Percentiles rank a stretch among this genome's conserved stretches.
Conservation (phyloP, 1,140 invertebrate genomes). For the Ceratosolen solmsi region DNA sequence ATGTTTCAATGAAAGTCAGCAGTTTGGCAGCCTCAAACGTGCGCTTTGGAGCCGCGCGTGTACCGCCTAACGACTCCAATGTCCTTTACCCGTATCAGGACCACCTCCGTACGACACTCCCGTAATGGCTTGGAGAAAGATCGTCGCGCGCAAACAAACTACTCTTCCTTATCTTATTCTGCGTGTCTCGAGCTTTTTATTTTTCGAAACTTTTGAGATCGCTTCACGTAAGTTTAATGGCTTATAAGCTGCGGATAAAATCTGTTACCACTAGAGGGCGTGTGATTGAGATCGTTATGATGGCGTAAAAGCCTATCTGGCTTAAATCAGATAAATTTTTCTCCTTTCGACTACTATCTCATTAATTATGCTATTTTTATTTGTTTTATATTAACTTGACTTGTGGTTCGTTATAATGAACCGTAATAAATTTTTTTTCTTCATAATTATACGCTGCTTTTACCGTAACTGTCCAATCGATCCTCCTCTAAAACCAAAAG, state of each 20-base stretch:
- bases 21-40: conserved; percentile 64
- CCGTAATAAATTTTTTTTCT: too few relatives aligned
- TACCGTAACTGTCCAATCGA: too few relatives aligned
- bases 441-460: too few relatives aligned
- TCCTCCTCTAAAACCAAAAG: too few relatives aligned
- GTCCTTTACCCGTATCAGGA: neutral
- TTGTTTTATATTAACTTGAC: too few relatives aligned
- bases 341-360: too few relatives aligned
- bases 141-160: conserved; percentile 17
- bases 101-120: neutral
- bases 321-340: too few relatives aligned
- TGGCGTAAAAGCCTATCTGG: too few relatives aligned
- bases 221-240: conserved; percentile 36
- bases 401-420: too few relatives aligned
- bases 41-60: conserved; percentile 57
- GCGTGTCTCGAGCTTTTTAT: neutral
- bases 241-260: neutral
- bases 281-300: too few relatives aligned
- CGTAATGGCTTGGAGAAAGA: conserved; percentile 1
- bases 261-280: neutral
- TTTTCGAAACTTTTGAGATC: conserved; percentile 14
- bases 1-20: conserved; percentile 67
- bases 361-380: too few relatives aligned
- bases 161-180: conserved; percentile 9
- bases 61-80: neutral